Conservation (phyloP, 2,888 invertebrate genomes). For the Lingula anatina region DNA sequence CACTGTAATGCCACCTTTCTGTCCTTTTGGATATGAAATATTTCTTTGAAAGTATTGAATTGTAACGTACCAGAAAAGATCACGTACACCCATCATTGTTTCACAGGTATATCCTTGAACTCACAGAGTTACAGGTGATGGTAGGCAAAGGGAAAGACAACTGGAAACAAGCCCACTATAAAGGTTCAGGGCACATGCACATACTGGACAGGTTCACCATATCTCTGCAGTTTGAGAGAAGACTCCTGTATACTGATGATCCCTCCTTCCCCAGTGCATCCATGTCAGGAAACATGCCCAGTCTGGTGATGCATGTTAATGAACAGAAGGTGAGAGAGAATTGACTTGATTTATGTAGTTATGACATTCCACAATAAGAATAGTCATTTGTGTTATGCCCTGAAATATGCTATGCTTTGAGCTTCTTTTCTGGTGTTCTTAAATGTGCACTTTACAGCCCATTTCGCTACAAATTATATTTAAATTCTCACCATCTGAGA, state of each 20-base stretch:
- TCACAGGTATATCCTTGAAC: conserved; percentile 60
- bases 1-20: too few species aligned
- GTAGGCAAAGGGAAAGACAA: conserved; percentile 84
- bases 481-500: too few species aligned
- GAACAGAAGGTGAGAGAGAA: conserved; percentile 71
- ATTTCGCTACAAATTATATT: too few species aligned
- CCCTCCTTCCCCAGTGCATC: conserved; percentile 82
- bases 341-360: background rate
- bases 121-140: conserved; percentile 78
- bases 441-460: too few species aligned
- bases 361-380: background rate
- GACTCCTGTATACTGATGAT: conserved; percentile 76
- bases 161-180: conserved; percentile 82
- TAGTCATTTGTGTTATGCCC: too few species aligned
- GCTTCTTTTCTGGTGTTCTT: too few species aligned
- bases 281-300: conserved; percentile 78
- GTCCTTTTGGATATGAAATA: too few species aligned
- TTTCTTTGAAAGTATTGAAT: too few species aligned
- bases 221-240: conserved; percentile 55
- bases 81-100: background rate
- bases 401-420: too few species aligned
- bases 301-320: conserved; percentile 82
- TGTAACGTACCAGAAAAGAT: too few species aligned
- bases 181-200: conserved; percentile 78
- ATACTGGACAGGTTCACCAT: conserved; percentile 71